Evolutionary conservation across 1,140 invertebrate genomes (phyloP).

Genomic region (Drosophila cardini): DNA sequence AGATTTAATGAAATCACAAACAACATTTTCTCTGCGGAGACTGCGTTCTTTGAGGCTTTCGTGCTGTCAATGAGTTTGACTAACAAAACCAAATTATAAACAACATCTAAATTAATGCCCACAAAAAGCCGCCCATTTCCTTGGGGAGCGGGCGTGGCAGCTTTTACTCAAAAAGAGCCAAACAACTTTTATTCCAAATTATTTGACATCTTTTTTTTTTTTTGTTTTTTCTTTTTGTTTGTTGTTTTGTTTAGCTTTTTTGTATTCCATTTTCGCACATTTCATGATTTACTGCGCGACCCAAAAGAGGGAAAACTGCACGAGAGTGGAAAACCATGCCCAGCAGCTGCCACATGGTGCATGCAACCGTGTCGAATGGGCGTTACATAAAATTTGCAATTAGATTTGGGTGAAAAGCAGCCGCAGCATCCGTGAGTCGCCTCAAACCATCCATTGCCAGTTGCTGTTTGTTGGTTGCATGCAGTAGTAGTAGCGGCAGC

Average conservation of each 20-base stretch:
- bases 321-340: not conserved
- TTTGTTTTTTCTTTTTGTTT: not conserved
- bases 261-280: constrained; percentile 47
- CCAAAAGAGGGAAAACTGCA: constrained; percentile 47
- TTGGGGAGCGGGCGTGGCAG: constrained; percentile 17
- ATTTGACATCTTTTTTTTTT: constrained; percentile 55
- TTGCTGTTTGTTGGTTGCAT: not conserved
- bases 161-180: constrained; percentile 61
- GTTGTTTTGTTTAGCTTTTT: constrained; percentile 19
- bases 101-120: constrained; percentile 76
- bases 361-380: constrained; percentile 55
- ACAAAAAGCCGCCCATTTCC: constrained; percentile 10
- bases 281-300: constrained; percentile 73
- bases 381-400: constrained; percentile 80
- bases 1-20: constrained; percentile 82
- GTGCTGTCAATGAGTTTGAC: constrained; percentile 63
- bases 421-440: constrained; percentile 61
- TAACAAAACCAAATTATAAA: constrained; percentile 77
- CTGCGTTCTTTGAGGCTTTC: constrained; percentile 63
- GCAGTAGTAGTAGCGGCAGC: constrained; percentile 21
- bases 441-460: no score
- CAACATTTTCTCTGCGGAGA: constrained; percentile 53
- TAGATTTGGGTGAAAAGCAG: constrained; percentile 75
- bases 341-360: constrained; percentile 56
- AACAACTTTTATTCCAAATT: constrained; percentile 58